These are phyloP conservation scores for Parauchenoglanis ngamensis DNA, from an alignment of 2,797 vertebrate species.

Conservation along the genomic window DNA sequence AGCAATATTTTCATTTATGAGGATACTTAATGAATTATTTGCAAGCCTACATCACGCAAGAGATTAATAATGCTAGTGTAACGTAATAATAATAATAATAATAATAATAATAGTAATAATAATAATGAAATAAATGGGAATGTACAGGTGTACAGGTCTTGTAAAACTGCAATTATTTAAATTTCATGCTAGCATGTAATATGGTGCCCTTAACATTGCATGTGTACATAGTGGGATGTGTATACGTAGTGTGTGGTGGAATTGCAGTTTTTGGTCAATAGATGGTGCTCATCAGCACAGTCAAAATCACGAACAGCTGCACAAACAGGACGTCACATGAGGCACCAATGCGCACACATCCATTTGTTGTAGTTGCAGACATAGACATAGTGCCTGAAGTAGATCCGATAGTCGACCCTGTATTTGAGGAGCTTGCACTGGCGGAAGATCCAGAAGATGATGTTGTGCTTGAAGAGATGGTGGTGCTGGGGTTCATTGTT, in stretches of 20 bases:
- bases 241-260: not conserved
- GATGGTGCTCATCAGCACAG: not conserved
- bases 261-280: not conserved
- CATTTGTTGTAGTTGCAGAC: not conserved
- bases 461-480: not conserved
- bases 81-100: not conserved
- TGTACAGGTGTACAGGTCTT: not conserved
- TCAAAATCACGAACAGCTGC: not conserved
- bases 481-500: too few relatives aligned
- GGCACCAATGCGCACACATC: not conserved
- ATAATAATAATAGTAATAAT: not conserved
- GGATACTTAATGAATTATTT: not conserved
- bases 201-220: too few relatives aligned
- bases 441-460: not conserved
- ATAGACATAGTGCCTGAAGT: accelerated
- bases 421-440: not conserved
- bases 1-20: not conserved
- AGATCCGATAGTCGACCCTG: not conserved
- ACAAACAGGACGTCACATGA: not conserved
- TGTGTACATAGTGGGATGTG: too few relatives aligned
- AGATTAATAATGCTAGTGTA: not conserved
- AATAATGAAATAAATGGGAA: not conserved
- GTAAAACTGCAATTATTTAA: not conserved
- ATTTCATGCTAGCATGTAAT: not conserved
- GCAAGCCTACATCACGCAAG: not conserved